Conservation (phyloP, 2,797 vertebrate species). For the Leptatherina wallacei region DNA sequence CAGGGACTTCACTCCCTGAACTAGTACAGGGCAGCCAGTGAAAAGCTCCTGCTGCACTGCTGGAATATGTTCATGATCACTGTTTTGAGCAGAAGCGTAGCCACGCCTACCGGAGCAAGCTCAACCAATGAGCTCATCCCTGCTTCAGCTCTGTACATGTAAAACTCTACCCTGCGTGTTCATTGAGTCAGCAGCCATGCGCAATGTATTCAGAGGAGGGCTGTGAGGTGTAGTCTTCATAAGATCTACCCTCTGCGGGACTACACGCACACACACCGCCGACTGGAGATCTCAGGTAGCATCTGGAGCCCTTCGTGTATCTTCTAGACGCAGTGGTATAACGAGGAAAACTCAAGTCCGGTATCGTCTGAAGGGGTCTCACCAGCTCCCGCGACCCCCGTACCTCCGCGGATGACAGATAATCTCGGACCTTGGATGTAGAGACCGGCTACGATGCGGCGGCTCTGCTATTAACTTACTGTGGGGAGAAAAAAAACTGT, state of each 20-base stretch:
- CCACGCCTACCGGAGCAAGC: slow-evolving; percentile 35
- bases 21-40: background rate
- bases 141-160: slow-evolving; percentile 31
- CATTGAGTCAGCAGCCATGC: slow-evolving; percentile 77
- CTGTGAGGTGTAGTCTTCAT: slow-evolving; percentile 60
- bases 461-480: slow-evolving; percentile 59
- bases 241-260: slow-evolving; percentile 48
- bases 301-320: slow-evolving; percentile 9
- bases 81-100: slow-evolving; percentile 40
- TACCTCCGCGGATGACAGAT: slow-evolving; percentile 24
- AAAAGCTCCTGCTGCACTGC: slow-evolving; percentile 3
- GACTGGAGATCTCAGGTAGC: slow-evolving; percentile 28
- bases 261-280: slow-evolving; percentile 21
- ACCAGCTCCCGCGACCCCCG: background rate
- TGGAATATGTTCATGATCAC: slow-evolving; percentile 38
- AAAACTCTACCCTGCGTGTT: slow-evolving; percentile 40
- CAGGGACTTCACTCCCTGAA: background rate
- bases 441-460: slow-evolving; percentile 66
- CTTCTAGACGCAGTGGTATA: background rate
- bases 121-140: slow-evolving; percentile 57
- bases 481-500: background rate
- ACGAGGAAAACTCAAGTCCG: slow-evolving; percentile 14
- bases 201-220: slow-evolving; percentile 67
- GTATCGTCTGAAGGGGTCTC: slow-evolving; percentile 6
- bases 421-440: slow-evolving; percentile 51